Conservation (phyloP, 2,113 vertebrate genomes). For the Nematolebias whitei region DNA sequence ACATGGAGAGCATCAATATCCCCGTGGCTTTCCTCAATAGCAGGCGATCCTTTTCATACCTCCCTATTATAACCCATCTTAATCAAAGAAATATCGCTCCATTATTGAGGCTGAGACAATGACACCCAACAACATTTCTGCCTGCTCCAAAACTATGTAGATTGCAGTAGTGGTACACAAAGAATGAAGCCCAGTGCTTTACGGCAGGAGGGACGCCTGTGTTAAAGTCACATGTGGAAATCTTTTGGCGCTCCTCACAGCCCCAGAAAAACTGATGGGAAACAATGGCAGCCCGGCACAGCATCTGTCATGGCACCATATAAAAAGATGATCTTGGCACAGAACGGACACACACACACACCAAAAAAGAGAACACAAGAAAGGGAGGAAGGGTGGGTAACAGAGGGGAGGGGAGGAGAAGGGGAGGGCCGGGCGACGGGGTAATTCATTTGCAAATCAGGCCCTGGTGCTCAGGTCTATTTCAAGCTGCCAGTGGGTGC, state of each 20-base stretch:
- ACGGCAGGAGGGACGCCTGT: conserved; percentile 46
- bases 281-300: conserved; percentile 91
- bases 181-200: conserved; percentile 82
- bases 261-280: conserved; percentile 83
- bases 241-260: conserved; percentile 90
- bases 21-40: conserved; percentile 80
- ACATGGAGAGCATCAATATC: conserved; percentile 77
- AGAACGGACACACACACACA: conserved; percentile 83
- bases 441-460: conserved; percentile 99
- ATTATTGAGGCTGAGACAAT: conserved; percentile 85
- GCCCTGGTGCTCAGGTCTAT: conserved; percentile 92
- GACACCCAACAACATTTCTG: conserved; percentile 76
- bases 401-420: conserved; percentile 44
- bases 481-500: conserved; percentile 96
- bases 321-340: conserved; percentile 99
- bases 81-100: conserved; percentile 82
- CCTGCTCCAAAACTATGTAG: conserved; percentile 76
- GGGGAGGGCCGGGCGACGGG: conserved; percentile 60
- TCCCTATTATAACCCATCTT: conserved; percentile 82
- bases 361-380: conserved; percentile 29
- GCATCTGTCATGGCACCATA: conserved; percentile 99
- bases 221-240: conserved; percentile 86
- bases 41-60: conserved; percentile 77
- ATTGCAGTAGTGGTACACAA: conserved; percentile 89
- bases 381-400: conserved; percentile 49